Base-by-base conservation (phyloP, 1,140 invertebrate species). In the Drosophila subobscura region DNA sequence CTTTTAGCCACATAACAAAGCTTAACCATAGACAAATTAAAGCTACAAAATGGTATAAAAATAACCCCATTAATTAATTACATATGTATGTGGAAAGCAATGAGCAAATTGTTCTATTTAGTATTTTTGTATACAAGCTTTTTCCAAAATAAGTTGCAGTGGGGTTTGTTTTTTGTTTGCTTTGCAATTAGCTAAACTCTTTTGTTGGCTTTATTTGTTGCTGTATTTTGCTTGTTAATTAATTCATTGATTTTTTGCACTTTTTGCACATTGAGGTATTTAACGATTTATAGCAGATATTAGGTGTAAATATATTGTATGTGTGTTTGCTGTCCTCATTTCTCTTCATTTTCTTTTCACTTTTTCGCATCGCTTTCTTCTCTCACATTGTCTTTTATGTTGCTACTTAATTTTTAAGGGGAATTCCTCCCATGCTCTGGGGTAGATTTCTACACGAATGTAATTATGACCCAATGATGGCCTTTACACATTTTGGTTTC, bases 391-490 rank as follows among this genome's bases (percentile, higher is more conserved):
- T 72, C 66, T 72, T 72, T 72, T 71, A 3, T 61, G 54, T 47
- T 72, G 67, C 68, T 72, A 52, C 14, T 68, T 59, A 59, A 52
- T 72, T 54, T 58, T 53, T 72, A 33, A 56, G 47, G 49, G 67
- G 67, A 51, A 61, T 61, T 72, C 55, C 42, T 71, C 16, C 49
- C 6, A 14, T 50, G 10, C 49, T 50, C 14, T 27, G 49, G 14
- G n/a, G 49, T 1, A 22, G 10, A 3, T 40, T 52, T 52, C 33
- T 67, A 54, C 67, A 29, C 46, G 64, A 60, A 67, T 67, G 33
- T 68, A 70, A 70, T 70, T 70, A 56, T 68, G 66, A 3, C 53
- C 67, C 70, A 70, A 70, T 71, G 52, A 58, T 8, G 65, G 65
- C 65, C 49, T 14, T 5, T 45, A 53, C 33, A 29, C 40, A n/a